A percentile compares a stretch with the other conserved stretches of the same genome.
phyloP scores from a whole-genome alignment of 2,888 invertebrate genomes.

The Labia minor region DNA sequence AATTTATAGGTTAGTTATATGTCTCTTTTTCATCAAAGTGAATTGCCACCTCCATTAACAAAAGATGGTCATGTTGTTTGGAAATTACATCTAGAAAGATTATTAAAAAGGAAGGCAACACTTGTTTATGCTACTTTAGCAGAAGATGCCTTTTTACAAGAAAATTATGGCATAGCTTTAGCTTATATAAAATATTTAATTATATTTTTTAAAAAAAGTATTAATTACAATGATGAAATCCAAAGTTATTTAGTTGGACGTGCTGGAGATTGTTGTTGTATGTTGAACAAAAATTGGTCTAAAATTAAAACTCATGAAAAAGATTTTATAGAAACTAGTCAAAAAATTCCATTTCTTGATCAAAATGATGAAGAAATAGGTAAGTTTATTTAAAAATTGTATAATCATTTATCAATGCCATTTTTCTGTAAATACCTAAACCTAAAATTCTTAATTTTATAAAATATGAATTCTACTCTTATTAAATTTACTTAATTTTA shows the following conservation, averaged over 20 bases:
- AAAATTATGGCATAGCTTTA: constrained; percentile 34
- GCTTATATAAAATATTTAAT: constrained; percentile 17
- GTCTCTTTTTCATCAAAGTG: not conserved
- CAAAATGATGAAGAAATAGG: constrained; percentile 49
- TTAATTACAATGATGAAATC: constrained; percentile 32
- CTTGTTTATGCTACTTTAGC: constrained; percentile 69
- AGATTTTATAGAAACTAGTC: constrained; percentile 40
- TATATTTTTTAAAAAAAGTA: not conserved
- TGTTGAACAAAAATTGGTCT: constrained; percentile 61
- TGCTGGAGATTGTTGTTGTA: constrained; percentile 73
- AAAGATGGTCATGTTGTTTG: constrained; percentile 45
- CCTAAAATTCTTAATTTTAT: too few species aligned
- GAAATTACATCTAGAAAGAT: constrained; percentile 66
- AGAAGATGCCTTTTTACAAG: constrained; percentile 55
- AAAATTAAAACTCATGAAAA: constrained; percentile 44
- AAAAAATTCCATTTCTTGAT: constrained; percentile 24
- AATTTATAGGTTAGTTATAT: not conserved
- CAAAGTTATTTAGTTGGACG: constrained; percentile 62
- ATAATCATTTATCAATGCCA: too few species aligned
- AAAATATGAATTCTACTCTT: too few species aligned
- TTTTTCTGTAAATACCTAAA: too few species aligned
- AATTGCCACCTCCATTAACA: not conserved
- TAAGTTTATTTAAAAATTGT: constrained; percentile 31
- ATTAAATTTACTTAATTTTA: too few species aligned
- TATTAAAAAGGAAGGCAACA: constrained; percentile 75